Conservation (phyloP, 2,113 vertebrate genomes). For the Pterophyllum scalare region DNA sequence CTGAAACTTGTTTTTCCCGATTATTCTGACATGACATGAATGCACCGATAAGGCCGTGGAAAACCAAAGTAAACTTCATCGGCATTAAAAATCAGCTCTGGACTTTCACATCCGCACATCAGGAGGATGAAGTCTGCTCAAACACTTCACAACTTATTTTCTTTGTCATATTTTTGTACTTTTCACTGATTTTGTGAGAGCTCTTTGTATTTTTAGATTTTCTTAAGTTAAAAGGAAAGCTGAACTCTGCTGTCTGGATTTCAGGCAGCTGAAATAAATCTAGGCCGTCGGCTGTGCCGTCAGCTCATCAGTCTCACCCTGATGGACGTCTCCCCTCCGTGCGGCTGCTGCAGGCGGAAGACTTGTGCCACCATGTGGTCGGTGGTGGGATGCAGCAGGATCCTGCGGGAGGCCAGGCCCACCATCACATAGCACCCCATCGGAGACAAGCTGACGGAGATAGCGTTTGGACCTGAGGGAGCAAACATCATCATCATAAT, state of each 20-base stretch:
- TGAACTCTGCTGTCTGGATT: neutral
- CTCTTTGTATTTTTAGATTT: no score
- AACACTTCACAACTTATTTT: no score
- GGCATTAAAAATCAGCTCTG: no score
- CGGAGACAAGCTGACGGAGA: slow-evolving; percentile 97
- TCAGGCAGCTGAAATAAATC: neutral
- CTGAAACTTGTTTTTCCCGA: neutral
- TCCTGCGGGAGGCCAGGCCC: slow-evolving; percentile 94
- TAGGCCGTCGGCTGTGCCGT: rapidly evolving
- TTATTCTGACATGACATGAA: neutral
- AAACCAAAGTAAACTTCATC: neutral
- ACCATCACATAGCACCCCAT: slow-evolving; percentile 99
- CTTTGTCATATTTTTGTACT: no score
- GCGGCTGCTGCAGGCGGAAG: slow-evolving; percentile 97
- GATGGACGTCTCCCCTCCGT: slow-evolving; percentile 98
- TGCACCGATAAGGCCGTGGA: no score
- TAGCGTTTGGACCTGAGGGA: slow-evolving; percentile 92
- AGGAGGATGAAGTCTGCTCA: no score
- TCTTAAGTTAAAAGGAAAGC: no score
- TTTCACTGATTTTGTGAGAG: no score
- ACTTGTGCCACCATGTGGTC: slow-evolving; percentile 99
- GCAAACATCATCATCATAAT: neutral
- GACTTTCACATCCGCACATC: neutral
- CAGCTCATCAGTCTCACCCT: slow-evolving; percentile 82
- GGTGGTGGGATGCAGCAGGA: slow-evolving; percentile 95